Conservation (phyloP, 2,113 vertebrate species). For the Strix uralensis region DNA sequence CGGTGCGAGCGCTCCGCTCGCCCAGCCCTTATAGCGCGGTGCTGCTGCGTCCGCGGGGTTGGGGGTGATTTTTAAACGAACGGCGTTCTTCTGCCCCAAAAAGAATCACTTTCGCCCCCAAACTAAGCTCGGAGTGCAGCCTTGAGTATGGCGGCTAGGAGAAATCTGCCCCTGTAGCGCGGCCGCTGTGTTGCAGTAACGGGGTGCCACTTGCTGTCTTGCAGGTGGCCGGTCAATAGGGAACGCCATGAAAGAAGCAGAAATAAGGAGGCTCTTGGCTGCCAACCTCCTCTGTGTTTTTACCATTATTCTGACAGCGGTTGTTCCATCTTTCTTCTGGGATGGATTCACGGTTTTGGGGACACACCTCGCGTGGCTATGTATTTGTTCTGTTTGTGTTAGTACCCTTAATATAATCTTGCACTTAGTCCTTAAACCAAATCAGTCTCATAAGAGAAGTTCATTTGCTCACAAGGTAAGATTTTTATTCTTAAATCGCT, state of each 20-base stretch:
- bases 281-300: conserved; percentile 80
- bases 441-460: conserved; percentile 82
- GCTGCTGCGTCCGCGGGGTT: fast-evolving
- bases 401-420: conserved; percentile 76
- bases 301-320: conserved; percentile 76
- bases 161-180: fast-evolving
- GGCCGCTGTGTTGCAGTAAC: fast-evolving
- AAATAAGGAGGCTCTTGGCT: conserved; percentile 82
- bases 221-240: conserved; percentile 4
- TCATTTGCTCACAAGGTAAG: conserved; percentile 87
- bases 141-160: fast-evolving
- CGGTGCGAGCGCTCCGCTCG: neutral
- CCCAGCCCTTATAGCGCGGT: fast-evolving
- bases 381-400: conserved; percentile 80
- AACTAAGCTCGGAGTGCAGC: fast-evolving
- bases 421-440: conserved; percentile 83
- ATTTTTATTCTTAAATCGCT: neutral
- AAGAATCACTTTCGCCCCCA: fast-evolving
- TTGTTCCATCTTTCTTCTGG: conserved; percentile 76
- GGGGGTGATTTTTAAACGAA: fast-evolving
- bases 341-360: conserved; percentile 85
- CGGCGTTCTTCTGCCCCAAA: fast-evolving
- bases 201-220: neutral
- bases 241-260: conserved; percentile 84
- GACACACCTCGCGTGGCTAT: conserved; percentile 88